These are phyloP conservation scores for Pleuronectes platessa DNA, from an alignment of 2,113 vertebrate species.

Conservation along the genomic window DNA sequence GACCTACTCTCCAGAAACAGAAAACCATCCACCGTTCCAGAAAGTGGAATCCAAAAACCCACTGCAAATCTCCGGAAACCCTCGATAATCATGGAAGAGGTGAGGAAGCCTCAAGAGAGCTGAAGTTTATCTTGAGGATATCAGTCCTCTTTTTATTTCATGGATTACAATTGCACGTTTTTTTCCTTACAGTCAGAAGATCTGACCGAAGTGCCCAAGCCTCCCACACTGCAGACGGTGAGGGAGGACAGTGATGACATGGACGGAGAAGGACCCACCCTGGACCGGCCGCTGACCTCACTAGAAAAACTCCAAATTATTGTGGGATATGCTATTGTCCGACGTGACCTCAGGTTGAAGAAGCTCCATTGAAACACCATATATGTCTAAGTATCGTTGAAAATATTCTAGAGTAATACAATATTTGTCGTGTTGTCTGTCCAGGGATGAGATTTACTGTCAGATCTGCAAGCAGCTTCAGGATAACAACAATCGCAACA, in stretches of 20 bases:
- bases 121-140: no score
- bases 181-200: slow-evolving; percentile 54
- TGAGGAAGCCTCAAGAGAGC: slow-evolving; percentile 17
- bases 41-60: slow-evolving; percentile 30
- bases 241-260: slow-evolving; percentile 80
- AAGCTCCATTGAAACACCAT: not conserved
- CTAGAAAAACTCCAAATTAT: slow-evolving; percentile 96
- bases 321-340: slow-evolving; percentile 88
- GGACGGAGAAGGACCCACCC: slow-evolving; percentile 75
- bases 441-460: slow-evolving; percentile 97
- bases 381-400: not conserved
- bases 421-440: slow-evolving; percentile 27
- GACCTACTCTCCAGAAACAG: slow-evolving; percentile 71
- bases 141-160: not conserved
- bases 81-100: slow-evolving; percentile 79
- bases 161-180: not conserved
- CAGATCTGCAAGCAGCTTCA: slow-evolving; percentile 98
- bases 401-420: not conserved
- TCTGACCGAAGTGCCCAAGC: slow-evolving; percentile 52
- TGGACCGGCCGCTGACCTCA: slow-evolving; percentile 89
- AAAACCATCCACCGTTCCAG: slow-evolving; percentile 58
- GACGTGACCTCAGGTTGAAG: slow-evolving; percentile 88
- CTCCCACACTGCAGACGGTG: slow-evolving; percentile 73
- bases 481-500: slow-evolving; percentile 87
- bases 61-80: slow-evolving; percentile 57